These are phyloP conservation scores for Morone chrysops DNA, from an alignment of 2,113 vertebrate genomes.

Conservation along the genomic window DNA sequence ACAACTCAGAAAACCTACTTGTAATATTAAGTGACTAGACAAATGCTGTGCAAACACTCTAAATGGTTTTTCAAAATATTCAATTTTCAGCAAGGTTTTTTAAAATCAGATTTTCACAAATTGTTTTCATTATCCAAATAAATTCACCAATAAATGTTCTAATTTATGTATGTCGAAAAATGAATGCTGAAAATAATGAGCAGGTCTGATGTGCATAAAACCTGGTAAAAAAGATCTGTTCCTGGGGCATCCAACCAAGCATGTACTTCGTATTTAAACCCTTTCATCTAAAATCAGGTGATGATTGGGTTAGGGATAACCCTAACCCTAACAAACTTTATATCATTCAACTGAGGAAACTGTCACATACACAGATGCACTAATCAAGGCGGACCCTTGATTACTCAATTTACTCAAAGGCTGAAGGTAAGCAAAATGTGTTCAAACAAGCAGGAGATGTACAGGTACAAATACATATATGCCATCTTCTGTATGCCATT, in stretches of 20 bases:
- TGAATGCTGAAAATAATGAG: conserved; percentile 9
- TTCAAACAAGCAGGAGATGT: conserved; percentile 11
- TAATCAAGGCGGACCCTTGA: neutral
- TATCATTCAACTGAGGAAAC: neutral
- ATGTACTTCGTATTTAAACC: neutral
- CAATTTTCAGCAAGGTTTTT: neutral
- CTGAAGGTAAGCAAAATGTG: neutral
- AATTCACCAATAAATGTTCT: neutral
- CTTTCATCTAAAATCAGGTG: neutral
- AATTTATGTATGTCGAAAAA: conserved; percentile 15
- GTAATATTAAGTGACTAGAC: neutral
- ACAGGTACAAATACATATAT: neutral
- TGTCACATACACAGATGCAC: neutral
- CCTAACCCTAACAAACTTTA: neutral
- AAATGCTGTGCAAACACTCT: neutral
- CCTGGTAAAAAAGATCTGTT: neutral
- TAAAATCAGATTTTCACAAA: conserved; percentile 1
- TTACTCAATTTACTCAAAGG: conserved; percentile 7
- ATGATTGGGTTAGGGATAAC: neutral
- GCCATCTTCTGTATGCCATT: conserved; percentile 26
- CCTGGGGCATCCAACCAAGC: neutral
- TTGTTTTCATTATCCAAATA: neutral
- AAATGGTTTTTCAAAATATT: neutral
- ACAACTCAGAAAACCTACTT: neutral
- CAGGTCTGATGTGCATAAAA: neutral